Percentiles rank a stretch among this genome's conserved stretches.
Conservation (phyloP, 1,140 invertebrate species). For the Drosophila burlai region DNA sequence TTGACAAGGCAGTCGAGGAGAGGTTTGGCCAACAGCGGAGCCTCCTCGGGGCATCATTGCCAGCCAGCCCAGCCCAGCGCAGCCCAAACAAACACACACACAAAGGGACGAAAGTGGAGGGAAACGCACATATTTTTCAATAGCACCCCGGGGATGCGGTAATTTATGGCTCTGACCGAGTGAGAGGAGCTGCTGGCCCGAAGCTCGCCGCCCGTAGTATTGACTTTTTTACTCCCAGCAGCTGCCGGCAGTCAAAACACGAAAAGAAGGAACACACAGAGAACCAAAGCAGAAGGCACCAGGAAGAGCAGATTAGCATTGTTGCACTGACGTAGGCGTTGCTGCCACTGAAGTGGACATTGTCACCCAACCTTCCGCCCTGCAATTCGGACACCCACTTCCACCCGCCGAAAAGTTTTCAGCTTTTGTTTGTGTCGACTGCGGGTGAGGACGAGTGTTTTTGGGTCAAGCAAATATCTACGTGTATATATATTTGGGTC, state of each 20-base stretch:
- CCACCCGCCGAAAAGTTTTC: slow-evolving; percentile 64
- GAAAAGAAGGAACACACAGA: slow-evolving; percentile 7
- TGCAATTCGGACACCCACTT: not conserved
- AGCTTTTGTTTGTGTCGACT: slow-evolving; percentile 64
- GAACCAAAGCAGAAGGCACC: slow-evolving; percentile 11
- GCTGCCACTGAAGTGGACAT: slow-evolving; percentile 68
- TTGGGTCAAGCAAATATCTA: slow-evolving; percentile 67
- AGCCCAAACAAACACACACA: slow-evolving; percentile 49
- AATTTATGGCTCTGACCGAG: slow-evolving; percentile 80
- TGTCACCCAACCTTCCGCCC: slow-evolving; percentile 30
- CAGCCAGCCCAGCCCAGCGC: slow-evolving; percentile 10
- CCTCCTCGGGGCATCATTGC: slow-evolving; percentile 64
- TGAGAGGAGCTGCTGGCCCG: slow-evolving; percentile 43
- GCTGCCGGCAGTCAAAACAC: slow-evolving; percentile 39
- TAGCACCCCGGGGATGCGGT: slow-evolving; percentile 79
- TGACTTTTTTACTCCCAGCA: slow-evolving; percentile 71
- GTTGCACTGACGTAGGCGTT: slow-evolving; percentile 47
- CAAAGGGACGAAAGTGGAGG: slow-evolving; percentile 19
- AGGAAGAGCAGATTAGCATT: slow-evolving; percentile 58
- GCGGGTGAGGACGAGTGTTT: slow-evolving; percentile 43
- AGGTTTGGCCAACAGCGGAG: slow-evolving; percentile 44
- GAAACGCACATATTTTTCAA: slow-evolving; percentile 61
- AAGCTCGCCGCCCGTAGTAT: slow-evolving; percentile 46
- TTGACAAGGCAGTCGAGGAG: slow-evolving; percentile 65
- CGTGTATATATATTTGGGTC: slow-evolving; percentile 39